Conservation (phyloP, 2,113 vertebrate genomes). For the Callipepla squamata region DNA sequence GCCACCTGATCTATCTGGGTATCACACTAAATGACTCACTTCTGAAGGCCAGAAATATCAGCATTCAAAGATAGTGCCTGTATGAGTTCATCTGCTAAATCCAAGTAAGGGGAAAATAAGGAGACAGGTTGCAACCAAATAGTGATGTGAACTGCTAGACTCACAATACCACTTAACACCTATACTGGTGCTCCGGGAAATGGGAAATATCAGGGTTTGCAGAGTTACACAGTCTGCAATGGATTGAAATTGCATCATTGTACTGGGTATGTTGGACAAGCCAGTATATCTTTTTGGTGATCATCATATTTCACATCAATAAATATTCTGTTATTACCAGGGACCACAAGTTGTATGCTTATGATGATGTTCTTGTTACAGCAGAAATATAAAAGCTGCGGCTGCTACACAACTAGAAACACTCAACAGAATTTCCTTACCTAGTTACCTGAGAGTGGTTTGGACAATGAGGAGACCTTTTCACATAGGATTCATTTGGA, state of each 20-base stretch:
- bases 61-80: neutral
- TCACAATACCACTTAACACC: neutral
- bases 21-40: neutral
- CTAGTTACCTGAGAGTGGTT: neutral
- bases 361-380: neutral
- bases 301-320: neutral
- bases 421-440: neutral
- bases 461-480: neutral
- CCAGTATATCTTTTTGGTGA: neutral
- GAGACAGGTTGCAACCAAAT: neutral
- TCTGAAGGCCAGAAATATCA: neutral
- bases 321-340: neutral
- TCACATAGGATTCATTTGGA: neutral
- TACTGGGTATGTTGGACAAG: neutral
- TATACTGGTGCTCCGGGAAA: accelerated
- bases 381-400: neutral
- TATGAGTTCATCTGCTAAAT: neutral
- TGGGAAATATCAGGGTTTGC: neutral
- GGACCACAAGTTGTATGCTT: neutral
- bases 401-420: neutral
- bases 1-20: neutral
- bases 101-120: neutral
- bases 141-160: neutral
- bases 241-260: neutral
- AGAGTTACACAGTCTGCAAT: neutral